Base-by-base conservation (phyloP, 1,140 invertebrate species). In the Lethrus apterus region DNA sequence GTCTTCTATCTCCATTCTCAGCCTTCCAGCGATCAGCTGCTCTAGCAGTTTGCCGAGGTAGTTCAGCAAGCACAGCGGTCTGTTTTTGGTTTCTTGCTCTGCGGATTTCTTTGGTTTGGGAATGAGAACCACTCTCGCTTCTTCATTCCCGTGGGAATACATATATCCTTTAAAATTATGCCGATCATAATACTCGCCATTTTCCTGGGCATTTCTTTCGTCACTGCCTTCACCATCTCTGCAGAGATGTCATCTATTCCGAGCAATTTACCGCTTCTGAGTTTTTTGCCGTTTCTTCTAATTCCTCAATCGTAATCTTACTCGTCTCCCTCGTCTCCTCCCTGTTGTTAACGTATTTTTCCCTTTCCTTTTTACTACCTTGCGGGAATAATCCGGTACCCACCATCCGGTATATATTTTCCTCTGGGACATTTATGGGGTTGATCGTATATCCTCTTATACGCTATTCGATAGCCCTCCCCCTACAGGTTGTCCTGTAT, bases 51-150 rank as follows among this genome's bases (percentile, higher is more conserved):
- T 58, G 1, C 52, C 44, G 0, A 47, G 9, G 7, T 14, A 31
- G 33, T 58, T 35, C 8, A 55, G 33, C 18, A 58, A 34, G 18
- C 50, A 52, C 7, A 61, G 38, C 17, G 58, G 52, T 29, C 57
- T 48, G 32, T 51, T 53, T 7, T 44, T 48, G 4, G 34, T 21
- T 2, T 48, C 14, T 1, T 24, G 31, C 0, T 41, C 36, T 3
- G 21, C 11, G 5, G 45, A 15, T n/a, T 23, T 52, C 41, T 50
- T 43, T 11, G 36, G 18, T 35, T 26, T 26, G 5, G 5, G 5
- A 26, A 52, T 50, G 10, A 34, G 36, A 5, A 60, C 20, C 17
- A 57, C 29, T 5, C 30, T 46, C 2, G 44, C 46, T 48, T 46
- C 57, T 58, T 45, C 54, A 57, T 2, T 4, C 14, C 13, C 19